These are phyloP conservation scores for Silurus glanis DNA, from an alignment of 2,113 vertebrate genomes.

Conservation along the genomic window DNA sequence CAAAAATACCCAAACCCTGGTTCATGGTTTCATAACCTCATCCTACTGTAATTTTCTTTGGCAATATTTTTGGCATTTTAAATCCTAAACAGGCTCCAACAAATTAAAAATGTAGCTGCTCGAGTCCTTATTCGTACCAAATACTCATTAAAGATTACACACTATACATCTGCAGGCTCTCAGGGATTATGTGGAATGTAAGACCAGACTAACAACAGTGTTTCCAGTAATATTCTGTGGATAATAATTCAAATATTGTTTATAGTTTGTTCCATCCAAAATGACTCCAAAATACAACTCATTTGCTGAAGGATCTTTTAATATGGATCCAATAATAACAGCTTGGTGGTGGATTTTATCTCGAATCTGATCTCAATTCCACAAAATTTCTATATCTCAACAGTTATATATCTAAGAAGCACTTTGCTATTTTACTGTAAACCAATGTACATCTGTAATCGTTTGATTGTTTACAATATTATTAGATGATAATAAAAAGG, in stretches of 20 bases:
- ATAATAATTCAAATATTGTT: neutral
- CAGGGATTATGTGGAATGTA: neutral
- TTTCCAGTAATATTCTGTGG: neutral
- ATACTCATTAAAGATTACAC: neutral
- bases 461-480: neutral
- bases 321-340: neutral
- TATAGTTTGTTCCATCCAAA: neutral
- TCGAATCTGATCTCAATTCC: neutral
- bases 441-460: neutral
- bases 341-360: neutral
- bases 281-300: neutral
- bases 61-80: neutral
- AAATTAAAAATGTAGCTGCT: neutral
- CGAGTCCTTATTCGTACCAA: neutral
- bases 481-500: neutral
- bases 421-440: neutral
- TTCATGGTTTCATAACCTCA: neutral
- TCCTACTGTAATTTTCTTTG: neutral
- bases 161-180: neutral
- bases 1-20: neutral
- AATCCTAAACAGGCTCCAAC: neutral
- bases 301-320: neutral
- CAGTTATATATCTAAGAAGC: neutral
- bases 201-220: neutral
- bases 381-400: neutral